phyloP scores from a whole-genome alignment of 2,888 invertebrate species.

The Luperina nickerlii region DNA sequence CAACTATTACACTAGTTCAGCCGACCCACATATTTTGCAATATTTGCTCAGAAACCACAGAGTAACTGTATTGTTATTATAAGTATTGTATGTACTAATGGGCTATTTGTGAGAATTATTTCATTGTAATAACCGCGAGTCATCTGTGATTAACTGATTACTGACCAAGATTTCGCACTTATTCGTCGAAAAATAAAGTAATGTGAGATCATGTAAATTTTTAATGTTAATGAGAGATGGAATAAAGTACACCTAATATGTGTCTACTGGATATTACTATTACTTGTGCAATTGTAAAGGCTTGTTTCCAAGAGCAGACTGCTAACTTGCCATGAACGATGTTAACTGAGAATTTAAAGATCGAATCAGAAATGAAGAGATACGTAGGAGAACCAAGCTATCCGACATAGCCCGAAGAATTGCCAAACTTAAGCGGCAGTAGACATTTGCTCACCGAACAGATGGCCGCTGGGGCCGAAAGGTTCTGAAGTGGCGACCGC shows the following conservation, averaged over 20 bases:
- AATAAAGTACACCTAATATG: neutral
- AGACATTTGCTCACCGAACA: neutral
- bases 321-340: neutral
- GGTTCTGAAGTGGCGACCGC: neutral
- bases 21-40: conserved; percentile 62
- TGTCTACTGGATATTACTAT: neutral
- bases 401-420: neutral
- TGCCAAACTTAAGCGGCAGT: neutral
- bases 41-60: conserved; percentile 42
- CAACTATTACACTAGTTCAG: conserved; percentile 38
- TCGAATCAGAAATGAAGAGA: neutral
- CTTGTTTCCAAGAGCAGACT: neutral
- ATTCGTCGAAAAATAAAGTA: neutral
- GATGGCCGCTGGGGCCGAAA: neutral
- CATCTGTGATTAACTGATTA: neutral
- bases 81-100: conserved; percentile 13
- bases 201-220: neutral
- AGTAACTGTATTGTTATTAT: conserved; percentile 25
- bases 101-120: conserved; percentile 26
- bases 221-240: neutral
- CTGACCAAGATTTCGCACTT: neutral
- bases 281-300: neutral
- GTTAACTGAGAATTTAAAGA: neutral
- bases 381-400: neutral
- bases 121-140: conserved; percentile 8